phyloP scores from a whole-genome alignment of 2,113 vertebrate genomes.

The Lophura nycthemera region DNA sequence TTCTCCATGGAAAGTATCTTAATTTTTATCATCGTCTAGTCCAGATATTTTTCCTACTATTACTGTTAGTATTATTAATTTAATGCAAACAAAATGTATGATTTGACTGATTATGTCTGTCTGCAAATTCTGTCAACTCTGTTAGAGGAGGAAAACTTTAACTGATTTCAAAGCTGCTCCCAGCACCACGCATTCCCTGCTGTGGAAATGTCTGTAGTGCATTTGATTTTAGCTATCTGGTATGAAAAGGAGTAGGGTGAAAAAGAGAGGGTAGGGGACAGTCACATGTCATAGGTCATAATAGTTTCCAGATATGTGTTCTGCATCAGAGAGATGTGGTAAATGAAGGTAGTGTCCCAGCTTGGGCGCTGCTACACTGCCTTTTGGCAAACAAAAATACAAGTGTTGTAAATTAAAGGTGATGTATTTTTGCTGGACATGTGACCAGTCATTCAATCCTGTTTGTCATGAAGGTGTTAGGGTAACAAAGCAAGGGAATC shows the following conservation, averaged over 20 bases:
- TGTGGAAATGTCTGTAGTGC: background rate
- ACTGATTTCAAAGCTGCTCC: background rate
- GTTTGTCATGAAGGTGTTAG: background rate
- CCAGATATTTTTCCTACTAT: background rate
- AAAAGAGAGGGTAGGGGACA: background rate
- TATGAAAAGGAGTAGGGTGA: background rate
- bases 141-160: background rate
- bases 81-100: background rate
- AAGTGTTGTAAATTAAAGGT: constrained; percentile 37
- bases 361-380: background rate
- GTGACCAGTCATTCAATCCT: background rate
- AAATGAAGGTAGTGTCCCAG: background rate
- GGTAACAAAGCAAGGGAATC: background rate
- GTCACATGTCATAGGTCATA: background rate
- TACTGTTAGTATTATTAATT: background rate
- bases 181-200: background rate
- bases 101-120: background rate
- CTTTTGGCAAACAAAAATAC: constrained; percentile 15
- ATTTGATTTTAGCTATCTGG: constrained; percentile 1
- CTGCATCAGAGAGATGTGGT: background rate
- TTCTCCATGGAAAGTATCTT: background rate
- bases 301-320: background rate
- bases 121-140: background rate
- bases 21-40: background rate
- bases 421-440: background rate